Percentiles rank a stretch among this genome's conserved stretches.
These are phyloP conservation scores for Sebastes alutus DNA, from an alignment of 2,797 vertebrate genomes.

Conservation along the genomic window DNA sequence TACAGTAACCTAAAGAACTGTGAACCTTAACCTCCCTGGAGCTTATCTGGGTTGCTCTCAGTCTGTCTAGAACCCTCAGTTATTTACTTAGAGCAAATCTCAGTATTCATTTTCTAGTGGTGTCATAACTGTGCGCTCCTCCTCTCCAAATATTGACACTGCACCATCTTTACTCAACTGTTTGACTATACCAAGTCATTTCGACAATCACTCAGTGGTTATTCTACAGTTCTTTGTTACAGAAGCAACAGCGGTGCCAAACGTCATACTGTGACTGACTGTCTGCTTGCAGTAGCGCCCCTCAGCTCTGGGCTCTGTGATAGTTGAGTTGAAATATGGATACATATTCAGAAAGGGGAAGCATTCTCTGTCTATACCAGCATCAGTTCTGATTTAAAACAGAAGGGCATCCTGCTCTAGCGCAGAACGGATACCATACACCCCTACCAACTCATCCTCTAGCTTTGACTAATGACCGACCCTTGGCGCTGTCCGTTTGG, in stretches of 20 bases:
- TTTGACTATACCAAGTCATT: not conserved
- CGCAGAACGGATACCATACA: not conserved
- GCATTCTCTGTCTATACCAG: not conserved
- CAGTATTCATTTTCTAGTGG: not conserved
- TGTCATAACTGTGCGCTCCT: not conserved
- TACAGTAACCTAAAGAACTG: not conserved
- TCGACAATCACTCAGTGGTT: not conserved
- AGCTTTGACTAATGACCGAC: slow-evolving; percentile 53
- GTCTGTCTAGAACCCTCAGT: not conserved
- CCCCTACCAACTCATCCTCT: not conserved
- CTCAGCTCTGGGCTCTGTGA: slow-evolving; percentile 14
- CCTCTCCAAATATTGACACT: not conserved
- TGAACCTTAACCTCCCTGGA: not conserved
- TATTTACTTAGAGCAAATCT: not conserved
- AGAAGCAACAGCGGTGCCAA: not conserved
- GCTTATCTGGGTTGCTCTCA: not conserved
- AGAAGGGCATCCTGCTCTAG: slow-evolving; percentile 14
- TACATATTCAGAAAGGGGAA: slow-evolving; percentile 11
- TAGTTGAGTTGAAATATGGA: slow-evolving; percentile 44
- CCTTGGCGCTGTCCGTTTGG: slow-evolving; percentile 7
- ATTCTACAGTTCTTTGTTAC: not conserved
- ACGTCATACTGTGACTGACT: not conserved
- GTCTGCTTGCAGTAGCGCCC: slow-evolving; percentile 2
- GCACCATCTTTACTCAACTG: not conserved
- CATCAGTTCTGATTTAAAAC: slow-evolving; percentile 16